Base-by-base conservation (phyloP, 1,140 invertebrate species). In the Danaus melanippus region DNA sequence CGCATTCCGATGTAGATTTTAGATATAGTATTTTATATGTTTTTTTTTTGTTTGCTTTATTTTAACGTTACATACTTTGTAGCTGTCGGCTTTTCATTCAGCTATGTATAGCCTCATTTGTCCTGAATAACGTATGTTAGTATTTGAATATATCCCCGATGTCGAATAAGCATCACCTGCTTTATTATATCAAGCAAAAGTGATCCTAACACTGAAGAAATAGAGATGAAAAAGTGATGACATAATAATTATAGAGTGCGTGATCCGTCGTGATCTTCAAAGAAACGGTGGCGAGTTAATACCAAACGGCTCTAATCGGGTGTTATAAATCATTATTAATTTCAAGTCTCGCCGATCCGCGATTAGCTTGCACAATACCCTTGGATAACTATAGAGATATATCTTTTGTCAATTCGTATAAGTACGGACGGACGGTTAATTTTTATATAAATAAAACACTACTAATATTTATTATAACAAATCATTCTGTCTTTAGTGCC, bases 261-360 rank as follows among this genome's bases (percentile, higher is more conserved):
- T 53, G 54, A 54, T 58, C 56, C 53, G 53, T 64, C 55, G 60
- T 64, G 49, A 55, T 58, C 54, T 66, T 61, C 74, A 74, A 77
- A 76, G 71, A 72, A 67, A 60, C 66, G 67, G 78, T 76, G 73
- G 71, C 69, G 63, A 74, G 67, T 72, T 75, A 76, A 76, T 73
- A 60, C 71, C 60, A 78, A 81, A 79, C 68, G 64, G 68, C 67
- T 68, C 69, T 86, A 86, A 86, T 86, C 83, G 80, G 61, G 50
- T 73, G 79, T 74, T 76, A 79, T 86, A 84, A 86, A 86, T 86
- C 76, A 84, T 83, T 83, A 86, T 86, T 84, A 86, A 82, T 82
- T 84, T 80, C 58, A 65, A 75, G 70, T 73, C 67, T 59, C 65
- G 76, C 67, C 78, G 80, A 83, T 82, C 79, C 69, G 77, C 67